phyloP scores from a whole-genome alignment of 1,140 invertebrate species.

The Penaeus vannamei region DNA sequence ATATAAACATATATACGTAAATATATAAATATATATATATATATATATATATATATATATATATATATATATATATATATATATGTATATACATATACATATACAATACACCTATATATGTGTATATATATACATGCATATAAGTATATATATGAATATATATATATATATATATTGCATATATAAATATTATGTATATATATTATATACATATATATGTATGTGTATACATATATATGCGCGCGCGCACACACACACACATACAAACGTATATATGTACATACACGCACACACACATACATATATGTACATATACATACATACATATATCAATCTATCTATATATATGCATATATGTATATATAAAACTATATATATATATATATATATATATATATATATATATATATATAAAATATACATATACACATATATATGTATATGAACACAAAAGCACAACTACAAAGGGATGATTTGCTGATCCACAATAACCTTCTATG shows the following conservation, averaged over 20 bases:
- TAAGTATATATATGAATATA: not conserved
- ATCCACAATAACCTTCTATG: not conserved
- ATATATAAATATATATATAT: not conserved
- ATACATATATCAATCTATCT: not conserved
- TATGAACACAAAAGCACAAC: not conserved
- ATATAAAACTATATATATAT: not conserved
- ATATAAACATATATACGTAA: not conserved
- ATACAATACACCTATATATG: not conserved
- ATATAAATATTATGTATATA: not conserved
- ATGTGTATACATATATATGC: not conserved
- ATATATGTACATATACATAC: not conserved
- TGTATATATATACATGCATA: not conserved
- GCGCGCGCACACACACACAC: not conserved
- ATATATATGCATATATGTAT: conserved; percentile 9
- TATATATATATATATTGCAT: not conserved
- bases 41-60: not conserved
- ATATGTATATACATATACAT: not conserved
- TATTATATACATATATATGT: not conserved
- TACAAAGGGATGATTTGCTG: not conserved
- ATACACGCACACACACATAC: not conserved
- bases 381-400: not conserved
- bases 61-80: not conserved
- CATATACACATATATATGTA: not conserved
- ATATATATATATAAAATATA: conserved; percentile 11
- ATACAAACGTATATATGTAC: not conserved